Base-by-base conservation (phyloP, 2,797 vertebrate genomes). In the Columba guinea region DNA sequence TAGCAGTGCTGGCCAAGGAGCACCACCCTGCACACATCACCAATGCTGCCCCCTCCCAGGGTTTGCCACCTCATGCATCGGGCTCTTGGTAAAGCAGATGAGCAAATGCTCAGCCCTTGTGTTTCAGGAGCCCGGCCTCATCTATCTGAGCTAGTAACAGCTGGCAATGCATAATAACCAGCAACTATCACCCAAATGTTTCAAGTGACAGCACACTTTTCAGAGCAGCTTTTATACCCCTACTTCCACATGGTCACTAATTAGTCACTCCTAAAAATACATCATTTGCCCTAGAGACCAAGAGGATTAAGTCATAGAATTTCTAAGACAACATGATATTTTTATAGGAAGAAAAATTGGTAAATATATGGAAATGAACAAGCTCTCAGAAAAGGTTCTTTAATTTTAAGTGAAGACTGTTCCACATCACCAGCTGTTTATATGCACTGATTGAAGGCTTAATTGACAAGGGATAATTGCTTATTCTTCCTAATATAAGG, bases 381-480 rank as follows among this genome's bases (percentile, higher is more conserved):
- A 80, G 69, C n/a, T 87, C 75, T 93, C 68, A 73, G 82, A 87
- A 89, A 97, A 95, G 87, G 69, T 95, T 92, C 90, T 89, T 84
- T 96, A 84, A 95, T 91, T 96, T 94, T 93, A 96, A 95, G 79
- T 56, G 64, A 94, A 82, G 84, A 67, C 91, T 80, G 55, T 64
- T 96, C 87, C 91, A 60, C 82, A 92, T 74, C 76, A 84, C 90
- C 95, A 96, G 93, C 79, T 94, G 93, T 92, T 95, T 94, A 91
- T 83, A 89, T 28, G 79, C 82, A 69, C 92, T 95, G 94, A 95
- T 82, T 95, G 92, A 95, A 85, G 67, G 22, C 76, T 64, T 92
- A 95, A 95, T 88, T 96, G 90, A 92, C 87, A 95, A 82, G 82
- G 64, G 73, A 75, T 95, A 95, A 97, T 96, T 95, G 87, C 95